These are phyloP conservation scores for Notarius quadriscutis DNA, from an alignment of 2,113 vertebrate genomes.

Conservation along the genomic window DNA sequence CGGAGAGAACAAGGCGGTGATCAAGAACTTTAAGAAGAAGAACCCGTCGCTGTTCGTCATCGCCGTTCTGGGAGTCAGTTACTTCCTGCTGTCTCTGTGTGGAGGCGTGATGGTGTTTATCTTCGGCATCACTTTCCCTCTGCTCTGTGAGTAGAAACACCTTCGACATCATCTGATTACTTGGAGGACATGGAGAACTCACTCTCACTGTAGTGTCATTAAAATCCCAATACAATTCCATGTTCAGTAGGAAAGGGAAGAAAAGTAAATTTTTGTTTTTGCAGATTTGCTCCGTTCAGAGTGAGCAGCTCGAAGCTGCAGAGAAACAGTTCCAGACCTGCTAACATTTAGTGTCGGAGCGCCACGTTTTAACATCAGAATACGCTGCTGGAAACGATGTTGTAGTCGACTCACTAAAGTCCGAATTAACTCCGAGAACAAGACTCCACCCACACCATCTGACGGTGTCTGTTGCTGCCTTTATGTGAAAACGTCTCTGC, in stretches of 20 bases:
- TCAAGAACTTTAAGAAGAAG: constrained; percentile 90
- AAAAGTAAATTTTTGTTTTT: background rate
- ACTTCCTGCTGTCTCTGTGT: constrained; percentile 89
- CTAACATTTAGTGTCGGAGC: no score
- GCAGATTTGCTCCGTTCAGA: background rate
- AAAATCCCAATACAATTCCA: background rate
- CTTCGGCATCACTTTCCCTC: constrained; percentile 92
- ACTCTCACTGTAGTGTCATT: background rate
- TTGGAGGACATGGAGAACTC: background rate
- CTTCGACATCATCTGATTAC: background rate
- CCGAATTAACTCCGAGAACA: no score
- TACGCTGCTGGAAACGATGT: no score
- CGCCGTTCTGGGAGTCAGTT: constrained; percentile 85
- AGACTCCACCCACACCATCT: no score
- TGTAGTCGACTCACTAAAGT: no score
- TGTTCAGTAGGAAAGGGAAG: background rate
- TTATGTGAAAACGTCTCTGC: no score
- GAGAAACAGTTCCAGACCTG: no score
- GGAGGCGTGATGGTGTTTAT: constrained; percentile 95
- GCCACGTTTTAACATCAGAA: no score
- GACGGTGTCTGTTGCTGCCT: no score
- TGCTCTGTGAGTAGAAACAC: constrained; percentile 81
- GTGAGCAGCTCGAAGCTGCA: no score
- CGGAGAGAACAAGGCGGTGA: constrained; percentile 86
- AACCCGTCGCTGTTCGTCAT: constrained; percentile 85